Percentiles rank a stretch among this genome's conserved stretches.
These are phyloP conservation scores for Lepetodrilus schrolli DNA, from an alignment of 2,888 invertebrate species.

Conservation along the genomic window DNA sequence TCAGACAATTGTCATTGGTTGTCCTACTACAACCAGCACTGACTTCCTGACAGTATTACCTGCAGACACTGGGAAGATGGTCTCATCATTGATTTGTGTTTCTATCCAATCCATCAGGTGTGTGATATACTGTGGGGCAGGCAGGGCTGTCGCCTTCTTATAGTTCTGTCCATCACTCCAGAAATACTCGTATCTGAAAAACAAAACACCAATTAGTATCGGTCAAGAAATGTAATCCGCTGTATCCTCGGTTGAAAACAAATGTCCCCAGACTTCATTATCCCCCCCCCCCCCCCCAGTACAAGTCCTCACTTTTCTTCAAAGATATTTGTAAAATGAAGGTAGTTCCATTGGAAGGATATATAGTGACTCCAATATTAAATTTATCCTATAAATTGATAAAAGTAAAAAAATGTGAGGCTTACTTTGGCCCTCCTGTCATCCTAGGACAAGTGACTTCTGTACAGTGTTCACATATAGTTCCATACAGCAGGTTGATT, in stretches of 20 bases:
- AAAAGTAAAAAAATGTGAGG: slow-evolving; percentile 18
- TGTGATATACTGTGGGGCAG: slow-evolving; percentile 88
- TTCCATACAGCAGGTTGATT: slow-evolving; percentile 93
- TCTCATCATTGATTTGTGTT: slow-evolving; percentile 90
- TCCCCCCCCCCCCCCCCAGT: no score
- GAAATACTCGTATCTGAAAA: slow-evolving; percentile 85
- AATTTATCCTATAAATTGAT: no score
- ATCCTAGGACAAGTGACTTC: slow-evolving; percentile 89
- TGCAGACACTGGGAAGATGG: slow-evolving; percentile 87
- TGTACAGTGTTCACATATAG: slow-evolving; percentile 86
- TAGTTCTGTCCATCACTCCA: slow-evolving; percentile 91
- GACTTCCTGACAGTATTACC: no score
- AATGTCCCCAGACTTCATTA: no score
- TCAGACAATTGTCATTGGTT: not conserved
- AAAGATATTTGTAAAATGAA: no score
- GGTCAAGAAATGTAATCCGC: not conserved
- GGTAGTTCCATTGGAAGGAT: no score
- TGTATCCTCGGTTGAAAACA: no score
- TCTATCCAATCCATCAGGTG: slow-evolving; percentile 94
- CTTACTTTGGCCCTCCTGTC: slow-evolving; percentile 87
- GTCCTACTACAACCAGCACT: no score
- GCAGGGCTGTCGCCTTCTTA: slow-evolving; percentile 82
- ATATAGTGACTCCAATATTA: no score
- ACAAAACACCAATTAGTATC: not conserved
- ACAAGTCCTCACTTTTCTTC: no score